Evolutionary conservation across 2,888 invertebrate genomes (phyloP).

Genomic region (Ctena decussata): DNA sequence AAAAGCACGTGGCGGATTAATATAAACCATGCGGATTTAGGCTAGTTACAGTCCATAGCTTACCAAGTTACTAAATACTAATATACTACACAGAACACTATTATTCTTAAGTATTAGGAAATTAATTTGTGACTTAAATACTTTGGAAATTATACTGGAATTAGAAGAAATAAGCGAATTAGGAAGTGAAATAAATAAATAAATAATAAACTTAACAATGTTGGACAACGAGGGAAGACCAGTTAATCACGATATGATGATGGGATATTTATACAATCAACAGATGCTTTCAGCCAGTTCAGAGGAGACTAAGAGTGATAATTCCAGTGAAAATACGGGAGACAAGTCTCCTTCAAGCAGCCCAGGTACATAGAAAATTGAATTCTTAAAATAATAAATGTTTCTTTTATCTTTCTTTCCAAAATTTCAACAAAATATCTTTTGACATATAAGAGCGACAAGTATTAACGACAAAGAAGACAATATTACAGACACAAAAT

Average conservation of each 20-base stretch:
- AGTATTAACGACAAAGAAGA: no score
- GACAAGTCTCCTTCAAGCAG: slow-evolving; percentile 63
- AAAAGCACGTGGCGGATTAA: slow-evolving; percentile 68
- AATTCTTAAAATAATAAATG: no score
- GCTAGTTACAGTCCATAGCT: slow-evolving; percentile 49
- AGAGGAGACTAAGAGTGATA: slow-evolving; percentile 47
- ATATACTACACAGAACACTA: not conserved
- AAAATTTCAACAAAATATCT: no score
- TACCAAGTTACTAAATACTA: not conserved
- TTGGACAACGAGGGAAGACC: slow-evolving; percentile 60
- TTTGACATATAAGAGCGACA: no score
- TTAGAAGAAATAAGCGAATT: not conserved
- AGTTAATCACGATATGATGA: slow-evolving; percentile 51
- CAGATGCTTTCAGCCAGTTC: slow-evolving; percentile 40
- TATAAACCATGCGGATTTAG: slow-evolving; percentile 65
- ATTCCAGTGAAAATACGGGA: slow-evolving; percentile 43
- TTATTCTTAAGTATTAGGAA: slow-evolving; percentile 12
- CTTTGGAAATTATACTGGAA: slow-evolving; percentile 3
- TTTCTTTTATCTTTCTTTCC: no score
- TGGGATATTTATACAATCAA: slow-evolving; percentile 63
- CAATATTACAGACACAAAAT: no score
- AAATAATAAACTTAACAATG: slow-evolving; percentile 55
- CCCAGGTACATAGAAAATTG: slow-evolving; percentile 45
- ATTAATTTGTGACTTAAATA: slow-evolving; percentile 8
- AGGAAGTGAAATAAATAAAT: not conserved